Evolutionary conservation across 1,140 invertebrate genomes (phyloP).

Genomic region (Brachionus paranguensis): DNA sequence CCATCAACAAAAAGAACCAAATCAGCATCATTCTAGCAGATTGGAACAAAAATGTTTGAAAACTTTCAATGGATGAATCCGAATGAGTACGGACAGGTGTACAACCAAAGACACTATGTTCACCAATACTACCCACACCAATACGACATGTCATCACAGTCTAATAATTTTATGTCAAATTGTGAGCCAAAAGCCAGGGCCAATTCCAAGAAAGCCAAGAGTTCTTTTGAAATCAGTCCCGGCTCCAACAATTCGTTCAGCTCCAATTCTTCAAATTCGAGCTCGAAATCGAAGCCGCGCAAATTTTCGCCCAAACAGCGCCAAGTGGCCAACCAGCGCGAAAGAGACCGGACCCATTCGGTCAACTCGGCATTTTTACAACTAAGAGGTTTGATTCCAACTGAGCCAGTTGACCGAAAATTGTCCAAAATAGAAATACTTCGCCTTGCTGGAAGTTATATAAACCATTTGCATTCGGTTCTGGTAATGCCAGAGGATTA

Average conservation of each 20-base stretch:
- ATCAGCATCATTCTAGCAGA: background rate
- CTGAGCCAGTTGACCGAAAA: conserved; percentile 89
- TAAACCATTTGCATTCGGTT: conserved; percentile 43
- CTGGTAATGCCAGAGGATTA: conserved; percentile 18
- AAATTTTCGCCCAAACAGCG: conserved; percentile 37
- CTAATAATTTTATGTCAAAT: background rate
- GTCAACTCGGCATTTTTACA: conserved; percentile 91
- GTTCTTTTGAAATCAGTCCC: background rate
- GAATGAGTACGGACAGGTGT: background rate
- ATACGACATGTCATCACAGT: background rate
- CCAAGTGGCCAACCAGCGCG: conserved; percentile 49
- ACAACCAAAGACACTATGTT: background rate
- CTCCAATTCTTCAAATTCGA: conserved; percentile 2
- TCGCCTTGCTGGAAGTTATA: conserved; percentile 58
- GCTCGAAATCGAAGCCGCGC: background rate
- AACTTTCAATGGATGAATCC: background rate
- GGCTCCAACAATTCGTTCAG: background rate
- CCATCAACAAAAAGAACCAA: background rate
- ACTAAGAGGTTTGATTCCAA: conserved; percentile 84
- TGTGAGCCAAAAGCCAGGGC: background rate
- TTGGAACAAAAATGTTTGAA: conserved; percentile 3
- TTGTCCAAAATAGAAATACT: conserved; percentile 62
- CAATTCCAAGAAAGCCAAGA: background rate
- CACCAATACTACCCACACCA: background rate
- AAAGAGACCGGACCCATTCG: conserved; percentile 76